Conservation (phyloP, 2,797 vertebrate genomes). For the Odontamblyopus rebecca region DNA sequence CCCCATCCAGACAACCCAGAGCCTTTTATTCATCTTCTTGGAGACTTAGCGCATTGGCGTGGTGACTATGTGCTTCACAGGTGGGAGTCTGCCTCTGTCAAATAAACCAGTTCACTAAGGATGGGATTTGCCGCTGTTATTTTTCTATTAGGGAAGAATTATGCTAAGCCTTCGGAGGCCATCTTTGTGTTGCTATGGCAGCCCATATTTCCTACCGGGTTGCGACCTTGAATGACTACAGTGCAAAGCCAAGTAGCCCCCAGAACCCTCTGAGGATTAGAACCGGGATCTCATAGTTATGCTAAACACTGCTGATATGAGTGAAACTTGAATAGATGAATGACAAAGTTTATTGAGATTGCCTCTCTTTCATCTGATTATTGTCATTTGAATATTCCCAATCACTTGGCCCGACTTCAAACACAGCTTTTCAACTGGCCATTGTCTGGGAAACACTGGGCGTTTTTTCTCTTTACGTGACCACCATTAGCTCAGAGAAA, state of each 20-base stretch:
- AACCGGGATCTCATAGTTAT: conserved; percentile 92
- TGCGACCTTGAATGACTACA: conserved; percentile 98
- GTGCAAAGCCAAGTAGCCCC: conserved; percentile 92
- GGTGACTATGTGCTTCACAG: conserved; percentile 88
- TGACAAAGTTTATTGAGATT: conserved; percentile 81
- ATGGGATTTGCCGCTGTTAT: conserved; percentile 97
- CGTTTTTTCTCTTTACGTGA: conserved; percentile 32
- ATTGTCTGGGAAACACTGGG: conserved; percentile 54
- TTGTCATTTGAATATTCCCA: conserved; percentile 73
- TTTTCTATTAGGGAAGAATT: conserved; percentile 98
- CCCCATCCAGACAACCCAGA: conserved; percentile 71
- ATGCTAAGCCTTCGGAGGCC: conserved; percentile 95
- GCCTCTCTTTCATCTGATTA: conserved; percentile 71
- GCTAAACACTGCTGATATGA: conserved; percentile 87
- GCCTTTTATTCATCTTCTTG: conserved; percentile 74
- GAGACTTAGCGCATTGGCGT: conserved; percentile 77
- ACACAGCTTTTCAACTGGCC: conserved; percentile 49
- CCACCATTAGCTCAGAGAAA: conserved; percentile 30
- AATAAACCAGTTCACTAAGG: conserved; percentile 95
- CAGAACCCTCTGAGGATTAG: conserved; percentile 93
- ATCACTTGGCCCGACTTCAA: conserved; percentile 72
- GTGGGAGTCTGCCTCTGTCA: conserved; percentile 86
- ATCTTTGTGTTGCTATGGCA: conserved; percentile 98
- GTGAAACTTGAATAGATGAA: conserved; percentile 78
- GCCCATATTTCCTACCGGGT: conserved; percentile 98